phyloP scores from a whole-genome alignment of 2,113 vertebrate species.

The Chaetodon trifascialis region DNA sequence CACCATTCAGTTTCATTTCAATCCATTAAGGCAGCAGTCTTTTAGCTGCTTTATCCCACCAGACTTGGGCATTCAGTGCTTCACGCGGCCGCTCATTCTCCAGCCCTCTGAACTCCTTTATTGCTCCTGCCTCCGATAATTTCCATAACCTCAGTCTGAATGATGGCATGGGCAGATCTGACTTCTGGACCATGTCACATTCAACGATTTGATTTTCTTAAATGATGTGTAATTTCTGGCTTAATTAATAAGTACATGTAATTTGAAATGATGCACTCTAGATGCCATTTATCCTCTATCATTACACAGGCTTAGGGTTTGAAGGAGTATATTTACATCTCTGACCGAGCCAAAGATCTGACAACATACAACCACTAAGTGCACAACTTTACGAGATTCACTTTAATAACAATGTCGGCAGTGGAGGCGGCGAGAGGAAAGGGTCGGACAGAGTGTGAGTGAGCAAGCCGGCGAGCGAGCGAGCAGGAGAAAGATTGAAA shows the following conservation, averaged over 20 bases:
- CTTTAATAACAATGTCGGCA: constrained; percentile 12
- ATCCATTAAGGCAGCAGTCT: background rate
- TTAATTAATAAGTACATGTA: background rate
- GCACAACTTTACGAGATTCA: constrained; percentile 7
- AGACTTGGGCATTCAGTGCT: background rate
- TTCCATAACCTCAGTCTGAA: background rate
- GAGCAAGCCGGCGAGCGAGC: constrained; percentile 1
- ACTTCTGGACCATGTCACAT: background rate
- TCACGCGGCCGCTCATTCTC: background rate
- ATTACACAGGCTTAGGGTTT: background rate
- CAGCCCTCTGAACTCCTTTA: background rate
- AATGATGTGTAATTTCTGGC: background rate
- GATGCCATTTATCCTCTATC: background rate
- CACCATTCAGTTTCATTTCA: background rate
- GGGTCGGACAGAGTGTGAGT: constrained; percentile 39
- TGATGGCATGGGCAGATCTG: background rate
- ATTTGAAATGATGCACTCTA: constrained; percentile 8
- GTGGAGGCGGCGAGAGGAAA: background rate
- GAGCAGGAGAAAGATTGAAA: background rate
- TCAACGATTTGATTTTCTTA: background rate
- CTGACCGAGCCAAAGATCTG: constrained; percentile 5
- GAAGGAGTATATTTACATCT: background rate
- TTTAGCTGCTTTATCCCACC: background rate
- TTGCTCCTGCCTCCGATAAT: background rate
- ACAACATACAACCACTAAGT: constrained; percentile 4